phyloP scores from a whole-genome alignment of 2,797 vertebrate genomes.

The Danio kyathit region DNA sequence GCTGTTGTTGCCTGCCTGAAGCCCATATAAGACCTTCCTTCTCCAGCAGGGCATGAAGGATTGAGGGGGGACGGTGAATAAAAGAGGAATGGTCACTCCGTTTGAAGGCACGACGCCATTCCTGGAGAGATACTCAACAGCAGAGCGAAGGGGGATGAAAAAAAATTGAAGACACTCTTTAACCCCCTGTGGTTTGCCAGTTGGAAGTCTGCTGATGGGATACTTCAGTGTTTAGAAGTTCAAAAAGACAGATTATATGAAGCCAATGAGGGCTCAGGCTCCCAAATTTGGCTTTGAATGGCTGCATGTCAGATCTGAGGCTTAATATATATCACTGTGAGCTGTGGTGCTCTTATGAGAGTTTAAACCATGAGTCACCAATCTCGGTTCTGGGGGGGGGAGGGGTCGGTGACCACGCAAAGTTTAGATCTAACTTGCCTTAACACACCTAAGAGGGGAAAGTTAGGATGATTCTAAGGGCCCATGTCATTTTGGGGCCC shows the following conservation, averaged over 20 bases:
- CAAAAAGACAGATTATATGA: not conserved
- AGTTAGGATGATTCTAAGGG: too few relatives aligned
- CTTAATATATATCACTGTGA: not conserved
- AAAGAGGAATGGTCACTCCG: constrained; percentile 57
- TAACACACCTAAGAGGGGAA: too few relatives aligned
- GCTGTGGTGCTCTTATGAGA: not conserved
- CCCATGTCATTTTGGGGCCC: too few relatives aligned
- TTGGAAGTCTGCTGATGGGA: constrained; percentile 9
- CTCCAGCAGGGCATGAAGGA: constrained; percentile 63
- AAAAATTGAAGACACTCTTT: constrained; percentile 17
- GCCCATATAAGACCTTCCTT: constrained; percentile 74
- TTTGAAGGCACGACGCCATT: constrained; percentile 52
- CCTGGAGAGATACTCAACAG: constrained; percentile 53
- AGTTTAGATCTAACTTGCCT: too few relatives aligned
- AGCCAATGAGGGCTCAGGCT: not conserved
- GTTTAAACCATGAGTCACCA: too few relatives aligned
- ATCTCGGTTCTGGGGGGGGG: too few relatives aligned
- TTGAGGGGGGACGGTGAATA: constrained; percentile 59
- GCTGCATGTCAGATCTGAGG: not conserved
- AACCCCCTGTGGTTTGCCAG: constrained; percentile 39
- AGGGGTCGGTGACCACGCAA: too few relatives aligned
- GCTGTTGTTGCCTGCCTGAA: constrained; percentile 75
- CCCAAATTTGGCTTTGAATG: not conserved
- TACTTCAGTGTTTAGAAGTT: not conserved
- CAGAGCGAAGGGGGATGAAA: constrained; percentile 26